phyloP scores from a whole-genome alignment of 2,888 invertebrate genomes.

The Eulithis prunata region DNA sequence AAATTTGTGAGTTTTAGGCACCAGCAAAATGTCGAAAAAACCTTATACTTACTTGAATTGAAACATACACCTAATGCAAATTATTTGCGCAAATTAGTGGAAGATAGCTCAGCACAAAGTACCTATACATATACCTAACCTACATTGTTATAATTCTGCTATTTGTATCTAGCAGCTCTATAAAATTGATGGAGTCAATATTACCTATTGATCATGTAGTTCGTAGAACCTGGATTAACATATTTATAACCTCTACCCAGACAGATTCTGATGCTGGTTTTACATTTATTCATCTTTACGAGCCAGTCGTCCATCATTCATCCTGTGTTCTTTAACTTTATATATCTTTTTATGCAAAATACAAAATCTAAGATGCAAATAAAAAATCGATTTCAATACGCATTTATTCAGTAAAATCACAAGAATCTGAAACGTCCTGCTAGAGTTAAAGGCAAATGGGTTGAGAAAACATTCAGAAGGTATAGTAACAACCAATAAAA shows the following conservation, averaged over 20 bases:
- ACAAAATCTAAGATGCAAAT: background rate
- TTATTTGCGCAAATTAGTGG: too few species aligned
- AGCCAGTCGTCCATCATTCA: slow-evolving; percentile 8
- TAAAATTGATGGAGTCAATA: slow-evolving; percentile 4
- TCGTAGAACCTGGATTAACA: slow-evolving; percentile 22
- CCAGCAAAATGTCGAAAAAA: background rate
- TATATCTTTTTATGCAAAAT: background rate
- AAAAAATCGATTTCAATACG: background rate
- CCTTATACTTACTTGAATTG: too few species aligned
- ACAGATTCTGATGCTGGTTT: slow-evolving; percentile 5
- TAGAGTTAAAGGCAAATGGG: too few species aligned
- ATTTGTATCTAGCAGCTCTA: slow-evolving; percentile 2
- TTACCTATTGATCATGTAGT: slow-evolving; percentile 16
- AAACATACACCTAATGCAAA: too few species aligned
- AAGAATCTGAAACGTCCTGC: too few species aligned
- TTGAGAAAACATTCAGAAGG: too few species aligned
- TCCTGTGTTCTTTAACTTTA: slow-evolving; percentile 12
- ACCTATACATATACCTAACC: too few species aligned
- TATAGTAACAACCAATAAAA: background rate
- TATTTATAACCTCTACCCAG: slow-evolving; percentile 17
- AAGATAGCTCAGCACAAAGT: too few species aligned
- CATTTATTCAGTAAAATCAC: too few species aligned
- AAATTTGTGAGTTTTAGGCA: background rate
- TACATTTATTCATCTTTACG: slow-evolving; percentile 15
- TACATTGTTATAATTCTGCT: background rate